phyloP scores from a whole-genome alignment of 2,888 invertebrate genomes.

The Corythucha ciliata region DNA sequence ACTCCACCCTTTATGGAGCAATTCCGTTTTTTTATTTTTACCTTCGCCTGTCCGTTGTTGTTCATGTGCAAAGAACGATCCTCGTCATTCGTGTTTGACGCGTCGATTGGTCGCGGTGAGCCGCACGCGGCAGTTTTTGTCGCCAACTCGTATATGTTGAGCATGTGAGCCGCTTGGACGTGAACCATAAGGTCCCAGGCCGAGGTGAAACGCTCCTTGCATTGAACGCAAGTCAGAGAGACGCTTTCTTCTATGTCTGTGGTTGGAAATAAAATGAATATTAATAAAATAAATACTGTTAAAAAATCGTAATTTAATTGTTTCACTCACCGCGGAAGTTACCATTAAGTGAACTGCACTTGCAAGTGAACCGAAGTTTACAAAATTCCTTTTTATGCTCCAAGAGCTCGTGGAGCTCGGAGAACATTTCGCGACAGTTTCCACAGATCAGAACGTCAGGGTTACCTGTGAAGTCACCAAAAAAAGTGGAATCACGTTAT shows the following conservation, averaged over 20 bases:
- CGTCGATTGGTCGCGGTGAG: too few relatives aligned
- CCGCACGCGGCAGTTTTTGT: conserved; percentile 31
- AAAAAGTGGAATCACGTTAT: too few relatives aligned
- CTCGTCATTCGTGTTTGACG: too few relatives aligned
- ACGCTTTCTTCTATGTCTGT: conserved; percentile 39
- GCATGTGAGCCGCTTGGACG: conserved; percentile 57
- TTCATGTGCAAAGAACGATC: too few relatives aligned
- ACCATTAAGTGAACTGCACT: conserved; percentile 49
- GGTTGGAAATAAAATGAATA: conserved; percentile 6
- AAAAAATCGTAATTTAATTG: background rate
- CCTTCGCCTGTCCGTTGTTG: conserved; percentile 19
- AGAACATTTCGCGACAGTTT: conserved; percentile 63
- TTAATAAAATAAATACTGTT: background rate
- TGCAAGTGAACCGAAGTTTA: conserved; percentile 60
- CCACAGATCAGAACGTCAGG: conserved; percentile 68
- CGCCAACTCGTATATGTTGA: conserved; percentile 57
- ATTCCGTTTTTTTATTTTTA: background rate
- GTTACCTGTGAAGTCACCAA: conserved; percentile 47
- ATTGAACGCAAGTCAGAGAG: conserved; percentile 53
- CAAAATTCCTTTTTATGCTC: conserved; percentile 65
- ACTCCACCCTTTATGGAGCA: too few relatives aligned
- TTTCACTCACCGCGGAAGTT: background rate
- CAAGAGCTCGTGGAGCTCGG: conserved; percentile 57
- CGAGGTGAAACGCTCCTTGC: conserved; percentile 55
- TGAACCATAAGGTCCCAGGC: conserved; percentile 63